Conservation (phyloP, 2,888 invertebrate species). For the Cheilosia pagana region DNA sequence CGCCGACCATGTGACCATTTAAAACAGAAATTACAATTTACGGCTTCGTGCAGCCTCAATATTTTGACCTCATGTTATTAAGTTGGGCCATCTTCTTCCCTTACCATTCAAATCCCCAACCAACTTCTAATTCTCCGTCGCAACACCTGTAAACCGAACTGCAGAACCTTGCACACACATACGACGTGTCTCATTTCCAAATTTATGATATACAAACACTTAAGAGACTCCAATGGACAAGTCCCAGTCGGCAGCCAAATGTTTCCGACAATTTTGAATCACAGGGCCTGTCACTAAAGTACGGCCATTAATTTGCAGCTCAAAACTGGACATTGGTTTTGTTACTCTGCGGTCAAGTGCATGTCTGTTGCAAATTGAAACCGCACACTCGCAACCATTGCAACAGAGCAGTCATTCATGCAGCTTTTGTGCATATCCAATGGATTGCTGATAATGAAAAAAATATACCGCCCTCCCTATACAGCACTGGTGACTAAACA, state of each 20-base stretch:
- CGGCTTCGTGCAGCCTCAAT: no score
- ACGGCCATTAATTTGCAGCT: constrained; percentile 65
- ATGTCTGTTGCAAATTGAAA: constrained; percentile 59
- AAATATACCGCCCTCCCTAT: constrained; percentile 24
- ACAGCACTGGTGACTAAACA: constrained; percentile 1
- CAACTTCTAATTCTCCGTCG: neutral
- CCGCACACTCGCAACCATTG: constrained; percentile 62
- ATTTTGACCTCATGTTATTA: no score
- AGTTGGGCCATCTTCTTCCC: no score
- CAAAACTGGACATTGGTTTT: constrained; percentile 69
- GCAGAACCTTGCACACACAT: neutral
- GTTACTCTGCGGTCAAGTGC: constrained; percentile 61
- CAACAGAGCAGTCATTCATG: constrained; percentile 60
- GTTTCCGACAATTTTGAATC: constrained; percentile 58
- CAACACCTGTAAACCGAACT: neutral
- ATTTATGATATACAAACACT: constrained; percentile 15
- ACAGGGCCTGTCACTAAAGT: constrained; percentile 53
- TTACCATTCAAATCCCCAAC: neutral
- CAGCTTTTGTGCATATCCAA: constrained; percentile 38
- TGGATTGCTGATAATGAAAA: constrained; percentile 53
- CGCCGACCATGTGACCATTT: no score
- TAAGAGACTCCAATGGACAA: neutral
- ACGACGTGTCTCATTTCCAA: neutral
- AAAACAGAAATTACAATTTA: no score
- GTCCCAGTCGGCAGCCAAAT: constrained; percentile 22